Evolutionary conservation across 2,888 invertebrate genomes (phyloP).

Genomic region (Phanerotoma sp.): DNA sequence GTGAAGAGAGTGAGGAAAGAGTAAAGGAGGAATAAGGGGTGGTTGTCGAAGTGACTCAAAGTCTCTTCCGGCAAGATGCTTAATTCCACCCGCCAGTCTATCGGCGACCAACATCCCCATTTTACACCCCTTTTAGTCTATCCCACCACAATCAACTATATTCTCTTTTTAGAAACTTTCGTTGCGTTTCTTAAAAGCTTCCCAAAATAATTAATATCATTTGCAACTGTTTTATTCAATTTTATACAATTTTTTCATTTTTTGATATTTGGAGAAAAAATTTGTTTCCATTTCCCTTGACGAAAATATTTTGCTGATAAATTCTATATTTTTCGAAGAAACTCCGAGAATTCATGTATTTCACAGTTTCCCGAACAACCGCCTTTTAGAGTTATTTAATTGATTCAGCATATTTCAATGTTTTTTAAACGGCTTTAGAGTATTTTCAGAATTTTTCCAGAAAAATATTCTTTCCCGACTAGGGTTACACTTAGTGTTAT

Average conservation of each 20-base stretch:
- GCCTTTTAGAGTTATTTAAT: no score
- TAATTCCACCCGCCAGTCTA: constrained; percentile 24
- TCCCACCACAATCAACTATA: background rate
- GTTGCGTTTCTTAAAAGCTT: background rate
- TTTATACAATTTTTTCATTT: background rate
- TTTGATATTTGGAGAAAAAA: background rate
- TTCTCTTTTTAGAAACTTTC: constrained; percentile 4
- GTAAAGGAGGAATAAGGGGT: constrained; percentile 12
- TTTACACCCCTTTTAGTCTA: constrained; percentile 17
- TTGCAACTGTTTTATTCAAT: background rate
- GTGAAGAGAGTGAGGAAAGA: constrained; percentile 12
- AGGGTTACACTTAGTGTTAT: no score
- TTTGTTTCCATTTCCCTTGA: no score
- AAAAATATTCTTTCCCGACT: no score
- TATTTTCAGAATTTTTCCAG: no score
- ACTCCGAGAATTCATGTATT: no score
- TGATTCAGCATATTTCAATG: no score
- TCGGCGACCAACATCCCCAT: constrained; percentile 14
- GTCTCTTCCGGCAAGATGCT: constrained; percentile 40
- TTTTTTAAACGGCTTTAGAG: no score
- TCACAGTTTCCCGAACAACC: no score
- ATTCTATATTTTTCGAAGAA: no score
- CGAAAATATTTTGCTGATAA: no score
- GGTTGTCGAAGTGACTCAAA: constrained; percentile 54
- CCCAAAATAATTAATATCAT: background rate